Evolutionary conservation across 2,797 vertebrate genomes (phyloP).

Genomic region (Rousettus madagascariensis): DNA sequence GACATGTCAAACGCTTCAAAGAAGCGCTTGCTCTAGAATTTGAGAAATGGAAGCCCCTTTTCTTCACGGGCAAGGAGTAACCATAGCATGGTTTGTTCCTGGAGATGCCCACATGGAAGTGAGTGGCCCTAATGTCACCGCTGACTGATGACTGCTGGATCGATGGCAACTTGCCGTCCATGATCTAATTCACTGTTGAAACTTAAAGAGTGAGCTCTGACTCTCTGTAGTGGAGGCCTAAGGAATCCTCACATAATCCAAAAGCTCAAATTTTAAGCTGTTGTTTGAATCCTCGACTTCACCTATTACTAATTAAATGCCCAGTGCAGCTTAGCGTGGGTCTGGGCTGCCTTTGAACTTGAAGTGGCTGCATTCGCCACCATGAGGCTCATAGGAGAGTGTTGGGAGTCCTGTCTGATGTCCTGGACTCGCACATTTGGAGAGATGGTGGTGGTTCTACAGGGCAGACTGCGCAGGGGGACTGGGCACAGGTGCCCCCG

Average conservation of each 20-base stretch:
- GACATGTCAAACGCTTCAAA: neutral
- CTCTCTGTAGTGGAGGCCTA: neutral
- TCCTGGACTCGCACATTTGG: neutral
- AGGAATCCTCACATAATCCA: neutral
- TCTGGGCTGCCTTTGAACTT: neutral
- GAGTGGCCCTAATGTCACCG: fast-evolving
- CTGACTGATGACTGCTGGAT: neutral
- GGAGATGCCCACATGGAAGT: neutral
- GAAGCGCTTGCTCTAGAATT: neutral
- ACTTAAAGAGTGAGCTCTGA: neutral
- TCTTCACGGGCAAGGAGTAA: neutral
- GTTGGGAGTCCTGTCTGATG: neutral
- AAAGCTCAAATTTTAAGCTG: neutral
- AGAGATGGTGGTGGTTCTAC: neutral
- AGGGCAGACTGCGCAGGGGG: neutral
- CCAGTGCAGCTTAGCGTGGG: neutral
- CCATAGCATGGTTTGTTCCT: no score
- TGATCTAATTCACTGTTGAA: neutral
- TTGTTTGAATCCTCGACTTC: neutral
- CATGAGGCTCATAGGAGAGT: fast-evolving
- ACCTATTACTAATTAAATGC: neutral
- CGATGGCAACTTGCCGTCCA: fast-evolving
- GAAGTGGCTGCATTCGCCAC: neutral
- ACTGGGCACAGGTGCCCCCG: no score
- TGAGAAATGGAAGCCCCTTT: neutral